Percentiles rank a stretch among this genome's conserved stretches.
These are phyloP conservation scores for Cryptus viduatorius DNA, from an alignment of 2,888 invertebrate genomes.

Conservation along the genomic window DNA sequence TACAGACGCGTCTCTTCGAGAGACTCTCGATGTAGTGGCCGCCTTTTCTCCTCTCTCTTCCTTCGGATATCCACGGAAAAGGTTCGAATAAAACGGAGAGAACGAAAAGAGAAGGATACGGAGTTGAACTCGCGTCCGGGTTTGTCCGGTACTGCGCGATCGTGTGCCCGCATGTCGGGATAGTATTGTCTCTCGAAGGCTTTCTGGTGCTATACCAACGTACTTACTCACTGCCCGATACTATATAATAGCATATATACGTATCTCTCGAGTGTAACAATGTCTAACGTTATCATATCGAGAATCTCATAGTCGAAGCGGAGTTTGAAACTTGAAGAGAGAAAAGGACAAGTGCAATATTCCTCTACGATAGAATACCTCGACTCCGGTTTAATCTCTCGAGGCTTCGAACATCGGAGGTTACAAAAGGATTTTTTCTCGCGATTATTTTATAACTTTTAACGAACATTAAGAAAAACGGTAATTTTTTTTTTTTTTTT, in stretches of 20 bases:
- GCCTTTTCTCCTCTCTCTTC: constrained; percentile 5
- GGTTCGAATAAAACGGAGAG: constrained; percentile 14
- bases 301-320: constrained; percentile 51
- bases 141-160: constrained; percentile 51
- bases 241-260: constrained; percentile 13
- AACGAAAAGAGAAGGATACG: constrained; percentile 18
- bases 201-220: constrained; percentile 20
- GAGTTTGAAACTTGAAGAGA: constrained; percentile 39
- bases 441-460: background rate
- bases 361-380: constrained; percentile 31
- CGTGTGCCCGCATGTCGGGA: constrained; percentile 51
- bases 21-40: background rate
- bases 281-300: constrained; percentile 58
- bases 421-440: constrained; percentile 6
- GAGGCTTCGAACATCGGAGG: constrained; percentile 10
- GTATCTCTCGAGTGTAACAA: constrained; percentile 41
- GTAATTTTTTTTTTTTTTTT: background rate
- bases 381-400: constrained; percentile 23
- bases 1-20: constrained; percentile 2
- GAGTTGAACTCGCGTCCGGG: constrained; percentile 65
- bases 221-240: background rate
- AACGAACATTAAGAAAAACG: background rate
- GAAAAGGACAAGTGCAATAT: constrained; percentile 39
- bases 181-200: constrained; percentile 64
- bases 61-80: constrained; percentile 1